Percentiles rank a stretch among this genome's conserved stretches.
phyloP scores from a whole-genome alignment of 35 echinoderm and acorn worm species.

The Heliocidaris tuberculata region DNA sequence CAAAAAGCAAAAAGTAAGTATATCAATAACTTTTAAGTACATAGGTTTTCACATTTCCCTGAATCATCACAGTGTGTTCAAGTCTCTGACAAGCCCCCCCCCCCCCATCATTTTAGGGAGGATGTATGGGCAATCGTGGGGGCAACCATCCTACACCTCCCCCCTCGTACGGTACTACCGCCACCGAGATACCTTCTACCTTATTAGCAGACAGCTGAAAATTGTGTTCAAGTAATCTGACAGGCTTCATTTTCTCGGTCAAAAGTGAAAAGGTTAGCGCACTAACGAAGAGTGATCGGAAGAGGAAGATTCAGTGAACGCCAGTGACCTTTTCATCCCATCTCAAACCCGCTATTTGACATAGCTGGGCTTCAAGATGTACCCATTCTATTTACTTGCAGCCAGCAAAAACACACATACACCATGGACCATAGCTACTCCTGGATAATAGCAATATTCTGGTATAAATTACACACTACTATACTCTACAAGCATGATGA shows the following conservation, averaged over 20 bases:
- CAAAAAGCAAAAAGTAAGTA: too few relatives aligned
- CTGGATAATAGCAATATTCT: too few relatives aligned
- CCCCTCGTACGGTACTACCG: neutral
- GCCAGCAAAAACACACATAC: too few relatives aligned
- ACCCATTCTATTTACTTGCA: too few relatives aligned
- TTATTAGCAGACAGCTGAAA: neutral
- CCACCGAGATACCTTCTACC: neutral
- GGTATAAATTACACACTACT: too few relatives aligned
- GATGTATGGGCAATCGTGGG: too few relatives aligned
- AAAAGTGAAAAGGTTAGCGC: slow-evolving; percentile 3
- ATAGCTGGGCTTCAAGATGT: too few relatives aligned
- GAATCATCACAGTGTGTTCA: neutral
- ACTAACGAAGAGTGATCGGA: neutral
- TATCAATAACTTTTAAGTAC: too few relatives aligned
- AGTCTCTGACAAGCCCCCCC: neutral
- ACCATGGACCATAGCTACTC: too few relatives aligned
- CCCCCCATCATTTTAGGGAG: too few relatives aligned
- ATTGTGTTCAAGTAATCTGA: neutral
- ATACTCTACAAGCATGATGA: too few relatives aligned
- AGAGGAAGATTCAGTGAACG: neutral
- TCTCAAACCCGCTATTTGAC: neutral
- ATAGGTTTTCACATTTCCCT: too few relatives aligned
- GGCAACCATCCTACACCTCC: neutral
- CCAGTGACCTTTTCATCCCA: neutral
- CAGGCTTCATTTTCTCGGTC: neutral